Evolutionary conservation across 2,113 vertebrate species (phyloP).

Genomic region (Sceloporus tristichus): DNA sequence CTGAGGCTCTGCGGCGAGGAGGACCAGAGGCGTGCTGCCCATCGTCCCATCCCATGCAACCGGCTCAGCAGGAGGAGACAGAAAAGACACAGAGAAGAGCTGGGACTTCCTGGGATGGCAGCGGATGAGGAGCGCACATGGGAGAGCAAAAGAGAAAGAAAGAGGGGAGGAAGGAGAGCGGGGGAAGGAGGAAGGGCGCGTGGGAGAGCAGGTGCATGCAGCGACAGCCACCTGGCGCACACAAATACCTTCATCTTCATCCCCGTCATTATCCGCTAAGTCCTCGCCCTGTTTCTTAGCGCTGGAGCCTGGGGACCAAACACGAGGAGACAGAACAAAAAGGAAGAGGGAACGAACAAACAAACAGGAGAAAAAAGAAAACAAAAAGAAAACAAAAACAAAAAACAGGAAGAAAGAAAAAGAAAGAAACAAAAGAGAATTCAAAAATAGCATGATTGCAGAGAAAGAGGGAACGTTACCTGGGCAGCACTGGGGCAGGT

Average conservation of each 20-base stretch:
- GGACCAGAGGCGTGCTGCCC: conserved; percentile 37
- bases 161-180: not conserved
- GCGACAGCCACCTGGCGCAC: conserved; percentile 88
- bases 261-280: conserved; percentile 99
- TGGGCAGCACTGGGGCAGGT: not conserved
- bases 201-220: conserved; percentile 83
- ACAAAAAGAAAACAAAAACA: conserved; percentile 81
- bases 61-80: conserved; percentile 46
- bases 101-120: conserved; percentile 67
- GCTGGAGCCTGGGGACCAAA: conserved; percentile 95
- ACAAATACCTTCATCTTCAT: conserved; percentile 99
- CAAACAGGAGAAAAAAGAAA: conserved; percentile 81
- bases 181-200: not conserved
- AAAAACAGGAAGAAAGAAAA: conserved; percentile 77
- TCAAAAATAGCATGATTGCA: conserved; percentile 92
- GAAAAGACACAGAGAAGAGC: conserved; percentile 60
- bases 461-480: conserved; percentile 54
- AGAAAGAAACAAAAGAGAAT: conserved; percentile 88
- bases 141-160: not conserved
- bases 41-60: conserved; percentile 56
- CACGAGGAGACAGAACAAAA: conserved; percentile 84
- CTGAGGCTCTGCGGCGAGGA: too few species aligned
- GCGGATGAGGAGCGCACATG: conserved; percentile 61
- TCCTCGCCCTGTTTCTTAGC: conserved; percentile 99
- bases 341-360: conserved; percentile 73